Evolutionary conservation across 2,113 vertebrate species (phyloP).

Genomic region (Macrotus californicus): DNA sequence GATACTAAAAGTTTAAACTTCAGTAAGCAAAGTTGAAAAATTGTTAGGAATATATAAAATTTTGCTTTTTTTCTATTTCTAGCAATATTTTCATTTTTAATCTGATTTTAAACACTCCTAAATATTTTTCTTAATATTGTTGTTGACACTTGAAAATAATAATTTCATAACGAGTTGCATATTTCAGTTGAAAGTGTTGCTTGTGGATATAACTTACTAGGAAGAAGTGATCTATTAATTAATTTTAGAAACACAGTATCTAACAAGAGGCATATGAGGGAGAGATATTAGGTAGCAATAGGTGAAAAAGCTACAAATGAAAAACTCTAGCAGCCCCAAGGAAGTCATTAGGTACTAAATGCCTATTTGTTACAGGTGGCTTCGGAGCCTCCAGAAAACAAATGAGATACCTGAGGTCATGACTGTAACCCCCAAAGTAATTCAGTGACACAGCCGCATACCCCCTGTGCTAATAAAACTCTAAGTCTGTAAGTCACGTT

Average conservation of each 20-base stretch:
- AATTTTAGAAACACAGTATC: neutral
- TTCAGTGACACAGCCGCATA: neutral
- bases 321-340: neutral
- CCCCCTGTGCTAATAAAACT: neutral
- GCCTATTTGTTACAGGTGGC: neutral
- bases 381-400: neutral
- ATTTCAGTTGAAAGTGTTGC: conserved; percentile 13
- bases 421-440: neutral
- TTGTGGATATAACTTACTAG: neutral
- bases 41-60: neutral
- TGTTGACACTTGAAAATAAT: neutral
- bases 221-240: conserved; percentile 18
- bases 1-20: conserved; percentile 22
- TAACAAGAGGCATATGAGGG: neutral
- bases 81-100: neutral
- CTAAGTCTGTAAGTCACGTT: neutral
- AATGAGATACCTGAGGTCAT: neutral
- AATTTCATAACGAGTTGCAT: conserved; percentile 1
- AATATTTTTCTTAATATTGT: neutral
- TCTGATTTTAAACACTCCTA: neutral
- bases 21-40: neutral
- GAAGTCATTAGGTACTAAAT: conserved; percentile 32
- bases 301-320: neutral
- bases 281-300: neutral
- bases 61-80: neutral